Conservation (phyloP, 2,888 invertebrate genomes). For the Conus canariensis region DNA sequence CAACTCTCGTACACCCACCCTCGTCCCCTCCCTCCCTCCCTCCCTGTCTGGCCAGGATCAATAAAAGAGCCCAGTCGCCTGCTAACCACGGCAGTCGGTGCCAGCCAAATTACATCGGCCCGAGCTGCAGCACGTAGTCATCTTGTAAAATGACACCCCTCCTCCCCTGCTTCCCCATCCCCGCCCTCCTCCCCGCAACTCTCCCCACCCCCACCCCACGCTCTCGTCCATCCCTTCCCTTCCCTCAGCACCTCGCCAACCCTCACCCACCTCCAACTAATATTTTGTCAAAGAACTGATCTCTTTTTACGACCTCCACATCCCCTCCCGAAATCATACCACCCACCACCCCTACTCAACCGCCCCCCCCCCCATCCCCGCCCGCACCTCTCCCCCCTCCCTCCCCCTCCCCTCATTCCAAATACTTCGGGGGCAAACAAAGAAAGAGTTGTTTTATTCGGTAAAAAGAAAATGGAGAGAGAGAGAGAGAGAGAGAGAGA, state of each 20-base stretch:
- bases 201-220: neutral
- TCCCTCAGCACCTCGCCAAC: neutral
- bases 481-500: too few species aligned
- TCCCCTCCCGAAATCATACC: too few species aligned
- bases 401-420: neutral
- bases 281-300: constrained; percentile 31
- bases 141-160: constrained; percentile 33
- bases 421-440: neutral
- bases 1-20: neutral
- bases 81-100: constrained; percentile 22
- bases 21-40: neutral
- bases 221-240: neutral
- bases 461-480: too few species aligned
- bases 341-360: neutral
- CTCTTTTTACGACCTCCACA: neutral
- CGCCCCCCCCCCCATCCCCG: neutral
- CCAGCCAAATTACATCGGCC: constrained; percentile 42
- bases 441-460: neutral
- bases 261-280: constrained; percentile 1
- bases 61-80: constrained; percentile 10
- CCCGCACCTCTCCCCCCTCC: neutral
- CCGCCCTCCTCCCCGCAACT: neutral
- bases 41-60: constrained; percentile 14
- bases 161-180: neutral
- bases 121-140: constrained; percentile 42